phyloP scores from a whole-genome alignment of 2,797 vertebrate species.

The Phataginus tetradactyla region DNA sequence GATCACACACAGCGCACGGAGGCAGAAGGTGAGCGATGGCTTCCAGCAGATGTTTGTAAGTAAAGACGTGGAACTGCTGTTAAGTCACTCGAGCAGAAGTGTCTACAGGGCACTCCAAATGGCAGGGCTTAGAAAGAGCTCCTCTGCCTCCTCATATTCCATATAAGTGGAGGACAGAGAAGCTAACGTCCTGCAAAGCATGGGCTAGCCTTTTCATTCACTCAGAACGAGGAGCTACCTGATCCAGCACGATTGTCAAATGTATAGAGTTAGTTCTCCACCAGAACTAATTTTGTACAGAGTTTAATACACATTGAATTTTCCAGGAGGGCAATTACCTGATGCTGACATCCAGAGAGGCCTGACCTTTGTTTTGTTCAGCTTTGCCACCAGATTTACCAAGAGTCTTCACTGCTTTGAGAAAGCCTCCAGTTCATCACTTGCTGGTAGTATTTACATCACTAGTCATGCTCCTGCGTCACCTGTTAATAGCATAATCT shows the following conservation, averaged over 20 bases:
- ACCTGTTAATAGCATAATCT: neutral
- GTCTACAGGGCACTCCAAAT: slow-evolving; percentile 24
- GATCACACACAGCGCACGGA: neutral
- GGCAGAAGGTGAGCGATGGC: slow-evolving; percentile 37
- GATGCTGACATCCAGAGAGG: neutral
- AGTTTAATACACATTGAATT: neutral
- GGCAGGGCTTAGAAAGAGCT: slow-evolving; percentile 40
- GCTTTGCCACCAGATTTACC: neutral
- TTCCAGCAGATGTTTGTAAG: slow-evolving; percentile 38
- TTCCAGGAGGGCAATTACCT: neutral
- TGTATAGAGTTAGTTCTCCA: neutral
- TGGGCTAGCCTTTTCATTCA: neutral
- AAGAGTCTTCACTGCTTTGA: neutral
- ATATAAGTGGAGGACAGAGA: neutral
- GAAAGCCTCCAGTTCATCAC: neutral
- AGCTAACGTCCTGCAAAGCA: neutral
- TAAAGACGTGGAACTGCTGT: slow-evolving; percentile 28
- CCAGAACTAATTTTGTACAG: neutral
- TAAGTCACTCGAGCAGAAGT: slow-evolving; percentile 61
- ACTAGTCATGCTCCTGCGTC: neutral
- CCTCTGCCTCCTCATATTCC: neutral
- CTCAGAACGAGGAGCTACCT: neutral
- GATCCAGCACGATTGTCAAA: neutral
- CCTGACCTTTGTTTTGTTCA: neutral
- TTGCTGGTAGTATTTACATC: neutral